phyloP scores from a whole-genome alignment of 64 coral and sea anemone species.

The Acropora yongei region DNA sequence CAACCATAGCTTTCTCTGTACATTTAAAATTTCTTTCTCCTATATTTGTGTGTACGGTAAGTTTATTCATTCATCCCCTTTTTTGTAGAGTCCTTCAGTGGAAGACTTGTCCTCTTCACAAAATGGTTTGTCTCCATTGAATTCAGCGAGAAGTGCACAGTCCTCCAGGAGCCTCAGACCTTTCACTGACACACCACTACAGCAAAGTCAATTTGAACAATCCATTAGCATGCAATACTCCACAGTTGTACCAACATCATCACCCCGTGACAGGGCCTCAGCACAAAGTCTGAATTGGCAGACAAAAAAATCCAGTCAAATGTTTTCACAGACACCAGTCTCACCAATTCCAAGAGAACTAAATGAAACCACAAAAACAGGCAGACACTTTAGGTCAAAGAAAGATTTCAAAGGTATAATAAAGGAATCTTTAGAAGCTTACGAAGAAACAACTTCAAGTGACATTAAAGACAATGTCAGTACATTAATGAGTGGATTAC shows the following conservation, averaged over 20 bases:
- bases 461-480: constrained; percentile 12
- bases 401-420: background rate
- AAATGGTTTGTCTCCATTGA: background rate
- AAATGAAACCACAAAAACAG: background rate
- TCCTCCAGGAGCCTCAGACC: background rate
- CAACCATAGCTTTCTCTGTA: too few species aligned
- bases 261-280: background rate
- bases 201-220: constrained; percentile 7
- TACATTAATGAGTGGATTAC: background rate
- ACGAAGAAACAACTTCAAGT: background rate
- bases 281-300: background rate
- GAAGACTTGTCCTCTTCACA: constrained; percentile 9
- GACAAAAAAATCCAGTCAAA: background rate
- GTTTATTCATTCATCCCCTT: background rate
- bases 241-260: background rate
- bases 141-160: constrained; percentile 10
- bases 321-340: background rate
- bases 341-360: constrained; percentile 17
- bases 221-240: background rate
- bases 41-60: too few species aligned
- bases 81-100: constrained; percentile 20
- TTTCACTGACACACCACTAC: constrained; percentile 5
- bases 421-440: background rate
- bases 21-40: too few species aligned
- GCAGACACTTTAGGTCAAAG: background rate